Base-by-base conservation (phyloP, 92 coral and sea anemone genomes). In the Anthopleura xanthogrammica region DNA sequence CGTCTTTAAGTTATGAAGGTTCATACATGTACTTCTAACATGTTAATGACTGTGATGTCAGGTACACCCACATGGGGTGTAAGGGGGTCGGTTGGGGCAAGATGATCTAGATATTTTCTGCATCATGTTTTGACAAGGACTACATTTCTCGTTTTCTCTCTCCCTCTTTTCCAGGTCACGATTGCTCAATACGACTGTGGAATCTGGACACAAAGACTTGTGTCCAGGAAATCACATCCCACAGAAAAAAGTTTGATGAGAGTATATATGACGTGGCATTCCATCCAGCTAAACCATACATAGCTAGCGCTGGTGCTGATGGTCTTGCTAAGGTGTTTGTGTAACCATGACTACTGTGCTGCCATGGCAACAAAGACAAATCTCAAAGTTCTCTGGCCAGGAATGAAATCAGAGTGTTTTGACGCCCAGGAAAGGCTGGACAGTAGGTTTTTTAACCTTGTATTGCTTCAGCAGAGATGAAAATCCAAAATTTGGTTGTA, bases 301-400 rank as follows among this genome's bases (percentile, higher is more conserved):
- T 96, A 72, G 98, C 99, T 46, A 96, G 99, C 83, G 99, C 99
- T 46, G 99, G 99, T 75, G 99, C 99, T 62, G 99, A 96, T 84
- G 99, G 99, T 40, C 85, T 96, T 62, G 99, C 97, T 5, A 96
- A 96, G 76, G 98, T 96, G 79, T 96, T 96, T 80, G 94, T 96
- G 77, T 96, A 81, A 81, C 84, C 77, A 70, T 70, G 65, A 70
- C 84, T 68, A 81, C 84, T 39, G 50, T 70, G 36, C 64, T 23
- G 42, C 66, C 56, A 52, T 22, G n/a, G 56, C 65, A 50, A 68
- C 70, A 42, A 80, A 48, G 70, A 7, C 29, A 36, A 68, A 68
- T 68, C 74, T 68, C 74, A 23, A 68, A 29, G 74, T 42, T 68
- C 70, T 19, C 74, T 68, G 74, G 74, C 20, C 16, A 29, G 74